Evolutionary conservation across 2,797 vertebrate genomes (phyloP), one percentile per base, ranked within the genome.

Genomic region (Centropyge bicolor): DNA sequence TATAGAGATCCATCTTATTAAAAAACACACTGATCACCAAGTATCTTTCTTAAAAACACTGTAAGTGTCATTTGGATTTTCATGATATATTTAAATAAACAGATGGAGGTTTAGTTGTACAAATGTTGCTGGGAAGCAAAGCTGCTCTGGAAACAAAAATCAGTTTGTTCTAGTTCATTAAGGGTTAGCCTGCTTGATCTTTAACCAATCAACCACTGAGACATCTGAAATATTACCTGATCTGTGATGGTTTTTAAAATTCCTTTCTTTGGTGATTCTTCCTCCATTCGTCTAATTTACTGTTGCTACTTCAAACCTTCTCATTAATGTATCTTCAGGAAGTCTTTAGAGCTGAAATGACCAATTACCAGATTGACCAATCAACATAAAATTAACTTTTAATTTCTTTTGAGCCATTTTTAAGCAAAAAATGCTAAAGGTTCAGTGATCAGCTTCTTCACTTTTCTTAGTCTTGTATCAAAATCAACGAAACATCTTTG

Each of bases 21-120:
- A 64, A 65, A 74, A 55, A 51, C 8, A 27, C 4, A 60, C 13
- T 57, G 62, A 5, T 70, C 76, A 41, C 8, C 22, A 43, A 45
- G 55, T 63, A 56, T 61, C 45, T 38, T 19, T 22, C 40, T 73
- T 43, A 40, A 54, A 79, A 84, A 55, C 35, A 48, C 27, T 57
- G 17, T 38, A 20, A 66, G 67, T 46, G 11, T 8, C 14, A n/a
- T 19, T 69, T 65, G 20, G 4, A 54, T 62, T 67, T 24, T 8
- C 22, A 41, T 46, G n/a, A 56, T 41, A 31, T 10, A 41, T 64
- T 63, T 20, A 17, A 36, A 20, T 51, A 31, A 11, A 27, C 49
- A 74, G 52, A 22, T 20, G 27, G 9, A 70, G 11, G 40, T 54
- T 36, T 43, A 52, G 20, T 46, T 27, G 8, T 5, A 41, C 5